A percentile compares a stretch with the other conserved stretches of the same genome.
These are phyloP conservation scores for Triplophysa rosa DNA, from an alignment of 2,113 vertebrate species.

Conservation along the genomic window DNA sequence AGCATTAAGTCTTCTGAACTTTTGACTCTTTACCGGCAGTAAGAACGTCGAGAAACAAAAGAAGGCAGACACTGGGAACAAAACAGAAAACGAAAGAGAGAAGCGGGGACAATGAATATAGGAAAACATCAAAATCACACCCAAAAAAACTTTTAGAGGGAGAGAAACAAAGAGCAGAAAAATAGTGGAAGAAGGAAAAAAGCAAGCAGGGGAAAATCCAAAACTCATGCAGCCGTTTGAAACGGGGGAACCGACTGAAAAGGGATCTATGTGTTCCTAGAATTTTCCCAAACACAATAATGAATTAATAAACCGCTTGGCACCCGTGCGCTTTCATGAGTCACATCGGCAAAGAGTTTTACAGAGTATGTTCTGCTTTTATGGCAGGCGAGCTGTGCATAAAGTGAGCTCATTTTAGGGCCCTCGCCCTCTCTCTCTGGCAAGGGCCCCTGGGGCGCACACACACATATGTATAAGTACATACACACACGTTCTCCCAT, in stretches of 20 bases:
- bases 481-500: constrained; percentile 54
- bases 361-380: constrained; percentile 74
- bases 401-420: constrained; percentile 73
- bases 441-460: constrained; percentile 37
- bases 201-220: constrained; percentile 24
- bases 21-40: constrained; percentile 20
- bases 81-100: constrained; percentile 1
- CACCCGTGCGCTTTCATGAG: constrained; percentile 78
- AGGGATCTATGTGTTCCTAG: constrained; percentile 54
- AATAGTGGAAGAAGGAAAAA: constrained; percentile 32
- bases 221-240: constrained; percentile 52
- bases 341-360: constrained; percentile 74
- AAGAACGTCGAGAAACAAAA: constrained; percentile 31
- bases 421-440: constrained; percentile 59
- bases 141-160: constrained; percentile 10
- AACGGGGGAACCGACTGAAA: constrained; percentile 47
- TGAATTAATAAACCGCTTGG: constrained; percentile 77
- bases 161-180: constrained; percentile 23
- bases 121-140: constrained; percentile 31
- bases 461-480: constrained; percentile 36
- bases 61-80: constrained; percentile 6
- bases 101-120: not conserved
- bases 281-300: constrained; percentile 70
- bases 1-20: constrained; percentile 11
- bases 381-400: constrained; percentile 53